Percentiles rank a stretch among this genome's conserved stretches.
Evolutionary conservation across 2,113 vertebrate species (phyloP).

Genomic region (Vimba vimba): DNA sequence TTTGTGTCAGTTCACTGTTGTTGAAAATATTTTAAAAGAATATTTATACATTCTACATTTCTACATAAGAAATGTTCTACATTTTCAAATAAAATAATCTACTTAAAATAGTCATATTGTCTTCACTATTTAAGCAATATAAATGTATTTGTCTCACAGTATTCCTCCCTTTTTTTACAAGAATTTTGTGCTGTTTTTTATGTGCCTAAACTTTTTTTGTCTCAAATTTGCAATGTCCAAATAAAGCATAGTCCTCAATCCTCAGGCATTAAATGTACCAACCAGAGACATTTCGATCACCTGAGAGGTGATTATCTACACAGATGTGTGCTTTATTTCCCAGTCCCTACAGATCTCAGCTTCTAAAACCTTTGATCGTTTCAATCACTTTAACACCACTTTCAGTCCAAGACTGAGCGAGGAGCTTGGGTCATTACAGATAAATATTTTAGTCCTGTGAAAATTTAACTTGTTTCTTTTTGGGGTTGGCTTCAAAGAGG

Average conservation of each 20-base stretch:
- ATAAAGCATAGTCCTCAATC: background rate
- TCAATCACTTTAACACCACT: slow-evolving; percentile 43
- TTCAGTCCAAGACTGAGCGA: slow-evolving; percentile 27
- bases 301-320: background rate
- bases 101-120: background rate
- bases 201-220: too few relatives aligned
- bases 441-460: slow-evolving; percentile 78
- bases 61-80: background rate
- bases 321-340: background rate
- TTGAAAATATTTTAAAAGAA: background rate
- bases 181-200: background rate
- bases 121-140: background rate
- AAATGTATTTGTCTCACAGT: background rate
- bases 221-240: background rate
- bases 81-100: background rate
- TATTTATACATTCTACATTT: background rate
- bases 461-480: slow-evolving; percentile 75
- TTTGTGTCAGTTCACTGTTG: background rate
- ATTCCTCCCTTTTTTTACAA: background rate
- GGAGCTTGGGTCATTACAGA: slow-evolving; percentile 69
- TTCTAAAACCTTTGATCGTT: slow-evolving; percentile 38
- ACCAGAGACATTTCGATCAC: background rate
- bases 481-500: slow-evolving; percentile 69
- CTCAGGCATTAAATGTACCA: background rate
- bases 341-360: background rate